A percentile compares a stretch with the other conserved stretches of the same genome.
Conservation (phyloP, 2,888 invertebrate genomes). For the Acrobasis suavella region DNA sequence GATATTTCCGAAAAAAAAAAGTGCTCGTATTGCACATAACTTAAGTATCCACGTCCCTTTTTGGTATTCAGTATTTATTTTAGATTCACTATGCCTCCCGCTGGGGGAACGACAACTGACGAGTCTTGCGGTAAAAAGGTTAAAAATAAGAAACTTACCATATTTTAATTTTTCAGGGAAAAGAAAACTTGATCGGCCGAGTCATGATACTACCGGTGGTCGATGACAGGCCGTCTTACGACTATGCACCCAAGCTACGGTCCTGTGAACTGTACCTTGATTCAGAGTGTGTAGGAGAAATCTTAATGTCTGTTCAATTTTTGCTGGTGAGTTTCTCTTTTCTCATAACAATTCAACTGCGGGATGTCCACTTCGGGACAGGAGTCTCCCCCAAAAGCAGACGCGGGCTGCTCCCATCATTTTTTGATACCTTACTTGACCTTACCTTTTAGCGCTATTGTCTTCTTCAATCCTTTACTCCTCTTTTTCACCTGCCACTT, state of each 20-base stretch:
- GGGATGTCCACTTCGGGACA: neutral
- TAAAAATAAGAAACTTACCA: too few relatives aligned
- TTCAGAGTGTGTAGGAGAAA: constrained; percentile 61
- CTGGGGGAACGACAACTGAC: too few relatives aligned
- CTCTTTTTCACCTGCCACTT: too few relatives aligned
- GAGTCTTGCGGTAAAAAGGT: too few relatives aligned
- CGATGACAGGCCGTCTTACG: constrained; percentile 43
- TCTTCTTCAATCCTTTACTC: too few relatives aligned
- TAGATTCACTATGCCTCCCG: too few relatives aligned
- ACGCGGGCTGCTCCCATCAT: neutral
- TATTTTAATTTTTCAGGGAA: constrained; percentile 43
- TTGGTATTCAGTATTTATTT: too few relatives aligned
- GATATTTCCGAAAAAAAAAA: too few relatives aligned
- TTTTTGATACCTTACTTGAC: neutral
- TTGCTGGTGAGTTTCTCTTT: constrained; percentile 44
- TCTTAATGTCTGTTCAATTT: constrained; percentile 77
- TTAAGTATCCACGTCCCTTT: too few relatives aligned
- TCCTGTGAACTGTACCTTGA: constrained; percentile 73
- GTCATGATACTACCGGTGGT: constrained; percentile 46
- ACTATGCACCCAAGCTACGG: constrained; percentile 65
- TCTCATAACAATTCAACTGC: too few relatives aligned
- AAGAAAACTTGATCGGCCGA: constrained; percentile 54
- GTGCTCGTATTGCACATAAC: too few relatives aligned
- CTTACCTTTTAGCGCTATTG: too few relatives aligned
- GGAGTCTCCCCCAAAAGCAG: neutral